Evolutionary conservation across 2,888 invertebrate species (phyloP), one percentile per base, ranked within the genome.

Genomic region (Melieria crassipennis): DNA sequence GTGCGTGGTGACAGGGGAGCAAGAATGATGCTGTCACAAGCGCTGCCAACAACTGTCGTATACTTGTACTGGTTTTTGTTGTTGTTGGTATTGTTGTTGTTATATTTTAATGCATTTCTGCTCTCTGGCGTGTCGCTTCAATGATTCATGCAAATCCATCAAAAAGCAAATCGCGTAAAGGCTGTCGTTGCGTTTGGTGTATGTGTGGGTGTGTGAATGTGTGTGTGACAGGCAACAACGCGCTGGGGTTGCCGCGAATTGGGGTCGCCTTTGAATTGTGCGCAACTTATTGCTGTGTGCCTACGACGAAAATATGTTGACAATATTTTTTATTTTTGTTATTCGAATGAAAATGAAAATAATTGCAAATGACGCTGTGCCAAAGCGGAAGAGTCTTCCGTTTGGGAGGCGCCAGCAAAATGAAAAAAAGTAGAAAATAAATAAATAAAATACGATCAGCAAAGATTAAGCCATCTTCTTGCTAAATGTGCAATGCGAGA

Each of bases 121-220:
- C 70, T 75, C 64, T 76, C 79, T 77, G 79, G 81, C 79, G 81
- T 82, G 81, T 81, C 81, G 82, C 80, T 75, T 79, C 82, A 81
- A 82, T 81, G 81, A 82, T 80, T 81, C 82, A 81, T 82, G 81
- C 81, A 82, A 82, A 58, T 81, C 79, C 82, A 81, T 82, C 81
- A 81, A 71, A 66, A 64, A 50, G 55, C 11, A n/a, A 46, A 16
- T 52, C 11, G 13, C 13, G 52, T 4, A 7, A 13, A n/a, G 52
- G 5, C n/a, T 52, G 9, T 52, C 9, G 7, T 10, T 50, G 50
- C 11, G 11, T 50, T 7, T 50, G 11, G 50, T 50, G 2, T 2
- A 11, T 50, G 50, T 50, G 11, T 50, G 9, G 7, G 9, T 52
- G 52, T 52, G 52, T 52, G 52, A 5, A 7, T 52, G 52, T 9